Evolutionary conservation across 1,140 invertebrate species (phyloP).

Genomic region (Lanistes nyassanus): DNA sequence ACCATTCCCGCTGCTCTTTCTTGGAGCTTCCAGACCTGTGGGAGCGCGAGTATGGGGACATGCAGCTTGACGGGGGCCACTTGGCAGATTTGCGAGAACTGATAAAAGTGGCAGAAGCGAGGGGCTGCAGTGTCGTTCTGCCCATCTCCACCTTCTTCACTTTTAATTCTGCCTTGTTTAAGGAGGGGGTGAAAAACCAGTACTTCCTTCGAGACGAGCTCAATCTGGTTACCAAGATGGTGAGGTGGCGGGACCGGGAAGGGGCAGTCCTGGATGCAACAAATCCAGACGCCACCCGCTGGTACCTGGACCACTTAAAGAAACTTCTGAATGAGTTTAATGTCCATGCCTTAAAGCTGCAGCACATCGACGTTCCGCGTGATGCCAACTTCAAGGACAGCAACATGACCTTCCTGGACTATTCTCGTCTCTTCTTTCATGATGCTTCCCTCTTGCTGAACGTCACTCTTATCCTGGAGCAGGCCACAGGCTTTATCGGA

Average conservation of each 20-base stretch:
- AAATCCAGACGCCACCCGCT: conserved; percentile 31
- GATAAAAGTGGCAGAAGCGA: conserved; percentile 4
- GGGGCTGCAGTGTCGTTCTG: conserved; percentile 32
- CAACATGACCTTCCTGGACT: conserved; percentile 41
- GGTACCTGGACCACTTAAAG: conserved; percentile 30
- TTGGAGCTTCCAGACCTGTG: conserved; percentile 32
- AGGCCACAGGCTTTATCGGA: conserved; percentile 36
- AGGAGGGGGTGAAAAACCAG: conserved; percentile 27
- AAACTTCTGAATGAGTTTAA: conserved; percentile 22
- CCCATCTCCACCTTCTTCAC: conserved; percentile 40
- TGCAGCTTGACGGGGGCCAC: conserved; percentile 21
- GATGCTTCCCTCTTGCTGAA: conserved; percentile 29
- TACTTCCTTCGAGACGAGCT: conserved; percentile 39
- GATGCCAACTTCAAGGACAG: conserved; percentile 31
- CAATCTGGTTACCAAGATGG: conserved; percentile 37
- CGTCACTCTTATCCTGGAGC: conserved; percentile 33
- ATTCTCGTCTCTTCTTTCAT: conserved; percentile 33
- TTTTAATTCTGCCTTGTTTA: conserved; percentile 38
- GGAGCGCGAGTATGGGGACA: conserved; percentile 36
- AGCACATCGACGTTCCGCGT: conserved; percentile 35
- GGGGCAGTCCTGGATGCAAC: conserved; percentile 40
- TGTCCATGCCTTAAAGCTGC: conserved; percentile 35
- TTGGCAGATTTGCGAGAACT: conserved; percentile 21
- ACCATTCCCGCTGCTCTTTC: conserved; percentile 28
- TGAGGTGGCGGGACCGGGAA: conserved; percentile 35